These are phyloP conservation scores for Trogon surrucura DNA, from an alignment of 2,113 vertebrate species.

Conservation along the genomic window DNA sequence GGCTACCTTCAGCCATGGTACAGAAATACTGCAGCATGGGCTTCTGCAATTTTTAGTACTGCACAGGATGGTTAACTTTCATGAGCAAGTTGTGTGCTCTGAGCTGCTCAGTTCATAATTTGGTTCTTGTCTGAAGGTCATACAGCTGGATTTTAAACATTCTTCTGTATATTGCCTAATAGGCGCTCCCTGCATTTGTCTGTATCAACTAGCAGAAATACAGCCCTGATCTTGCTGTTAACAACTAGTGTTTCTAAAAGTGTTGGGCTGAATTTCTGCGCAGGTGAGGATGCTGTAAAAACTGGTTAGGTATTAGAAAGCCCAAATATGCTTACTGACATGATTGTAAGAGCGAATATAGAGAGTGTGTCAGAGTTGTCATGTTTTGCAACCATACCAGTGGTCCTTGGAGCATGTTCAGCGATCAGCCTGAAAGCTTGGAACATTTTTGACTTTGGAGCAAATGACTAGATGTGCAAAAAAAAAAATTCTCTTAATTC, in stretches of 20 bases:
- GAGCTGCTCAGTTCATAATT: background rate
- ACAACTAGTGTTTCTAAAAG: background rate
- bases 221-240: background rate
- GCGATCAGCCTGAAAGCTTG: background rate
- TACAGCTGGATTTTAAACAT: background rate
- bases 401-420: background rate
- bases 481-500: background rate
- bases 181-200: background rate
- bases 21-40: background rate
- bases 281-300: background rate
- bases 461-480: background rate
- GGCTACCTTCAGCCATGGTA: background rate
- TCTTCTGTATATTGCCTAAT: background rate
- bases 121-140: background rate
- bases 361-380: background rate
- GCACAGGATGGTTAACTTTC: background rate
- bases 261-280: background rate
- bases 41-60: background rate
- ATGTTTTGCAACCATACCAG: background rate
- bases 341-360: background rate
- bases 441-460: background rate
- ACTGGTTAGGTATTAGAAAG: background rate
- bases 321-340: background rate
- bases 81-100: background rate
- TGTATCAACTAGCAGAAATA: background rate